phyloP scores from a whole-genome alignment of 2,888 invertebrate species.

The Pandemis corylana region DNA sequence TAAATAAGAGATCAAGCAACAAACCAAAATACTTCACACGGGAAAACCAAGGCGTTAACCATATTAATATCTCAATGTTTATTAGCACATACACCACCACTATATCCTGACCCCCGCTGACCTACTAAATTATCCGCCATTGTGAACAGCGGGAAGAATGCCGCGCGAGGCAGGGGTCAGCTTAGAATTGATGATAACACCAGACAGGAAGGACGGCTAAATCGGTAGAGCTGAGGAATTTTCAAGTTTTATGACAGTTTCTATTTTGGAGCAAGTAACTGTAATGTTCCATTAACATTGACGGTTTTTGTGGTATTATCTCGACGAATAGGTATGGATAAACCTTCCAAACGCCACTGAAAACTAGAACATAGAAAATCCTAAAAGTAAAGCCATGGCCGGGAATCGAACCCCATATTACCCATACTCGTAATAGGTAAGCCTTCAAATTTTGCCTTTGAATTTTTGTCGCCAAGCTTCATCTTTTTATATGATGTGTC shows the following conservation, averaged over 20 bases:
- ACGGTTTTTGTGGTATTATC: neutral
- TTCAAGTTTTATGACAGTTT: slow-evolving; percentile 34
- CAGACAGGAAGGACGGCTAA: slow-evolving; percentile 53
- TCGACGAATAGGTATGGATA: neutral
- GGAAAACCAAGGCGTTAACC: slow-evolving; percentile 73
- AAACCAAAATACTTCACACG: slow-evolving; percentile 67
- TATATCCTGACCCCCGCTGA: slow-evolving; percentile 39
- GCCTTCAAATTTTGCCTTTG: too few species aligned
- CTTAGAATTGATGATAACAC: slow-evolving; percentile 50
- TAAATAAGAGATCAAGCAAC: neutral
- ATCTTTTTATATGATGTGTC: too few species aligned
- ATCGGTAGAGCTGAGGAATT: slow-evolving; percentile 53
- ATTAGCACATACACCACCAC: slow-evolving; percentile 62
- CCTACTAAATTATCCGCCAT: slow-evolving; percentile 26
- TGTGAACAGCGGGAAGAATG: slow-evolving; percentile 31
- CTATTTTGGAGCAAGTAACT: slow-evolving; percentile 31
- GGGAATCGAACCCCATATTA: too few species aligned
- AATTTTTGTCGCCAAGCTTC: too few species aligned
- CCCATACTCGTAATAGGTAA: too few species aligned
- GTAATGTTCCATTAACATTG: neutral
- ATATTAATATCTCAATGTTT: slow-evolving; percentile 69
- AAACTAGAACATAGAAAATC: too few species aligned
- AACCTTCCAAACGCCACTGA: too few species aligned
- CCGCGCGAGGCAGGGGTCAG: slow-evolving; percentile 45
- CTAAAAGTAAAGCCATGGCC: too few species aligned